Evolutionary conservation across 2,888 invertebrate species (phyloP).

Genomic region (Anoncus sp.): DNA sequence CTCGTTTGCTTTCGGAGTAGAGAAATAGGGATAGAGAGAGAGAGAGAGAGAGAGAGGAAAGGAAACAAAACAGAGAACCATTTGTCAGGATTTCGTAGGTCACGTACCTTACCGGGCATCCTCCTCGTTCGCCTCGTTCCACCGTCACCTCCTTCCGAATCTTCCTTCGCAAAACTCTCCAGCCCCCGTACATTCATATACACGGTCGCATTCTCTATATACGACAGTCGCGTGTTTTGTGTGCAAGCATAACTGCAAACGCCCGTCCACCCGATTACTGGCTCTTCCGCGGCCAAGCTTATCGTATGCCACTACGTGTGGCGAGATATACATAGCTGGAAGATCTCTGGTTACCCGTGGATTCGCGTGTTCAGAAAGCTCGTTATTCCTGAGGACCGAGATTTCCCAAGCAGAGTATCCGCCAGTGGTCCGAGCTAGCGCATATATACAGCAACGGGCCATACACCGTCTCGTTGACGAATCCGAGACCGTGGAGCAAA

Average conservation of each 20-base stretch:
- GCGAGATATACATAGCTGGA: conserved; percentile 30
- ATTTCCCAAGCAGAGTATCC: conserved; percentile 29
- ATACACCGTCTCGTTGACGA: conserved; percentile 43
- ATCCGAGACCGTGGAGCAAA: conserved; percentile 25
- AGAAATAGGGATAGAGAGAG: conserved; percentile 19
- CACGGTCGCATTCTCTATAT: background rate
- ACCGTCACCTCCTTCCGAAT: conserved; percentile 18
- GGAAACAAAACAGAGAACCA: conserved; percentile 38
- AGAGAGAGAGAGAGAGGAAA: conserved; percentile 16
- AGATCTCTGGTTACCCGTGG: conserved; percentile 41
- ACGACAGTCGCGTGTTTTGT: conserved; percentile 14
- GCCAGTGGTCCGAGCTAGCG: conserved; percentile 12
- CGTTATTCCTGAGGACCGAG: conserved; percentile 54
- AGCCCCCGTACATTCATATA: conserved; percentile 20
- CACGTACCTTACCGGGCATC: conserved; percentile 54
- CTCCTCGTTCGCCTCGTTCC: conserved; percentile 24
- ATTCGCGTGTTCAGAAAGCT: conserved; percentile 58
- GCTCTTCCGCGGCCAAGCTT: conserved; percentile 50
- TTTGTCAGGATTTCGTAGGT: conserved; percentile 63
- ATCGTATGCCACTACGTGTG: conserved; percentile 47
- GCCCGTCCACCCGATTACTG: conserved; percentile 50
- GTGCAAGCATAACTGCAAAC: conserved; percentile 50
- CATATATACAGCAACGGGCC: conserved; percentile 21
- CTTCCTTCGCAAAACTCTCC: conserved; percentile 33
- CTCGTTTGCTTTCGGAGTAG: conserved; percentile 26